Base-by-base conservation (phyloP, 2,113 vertebrate species). In the Sciurus niger region DNA sequence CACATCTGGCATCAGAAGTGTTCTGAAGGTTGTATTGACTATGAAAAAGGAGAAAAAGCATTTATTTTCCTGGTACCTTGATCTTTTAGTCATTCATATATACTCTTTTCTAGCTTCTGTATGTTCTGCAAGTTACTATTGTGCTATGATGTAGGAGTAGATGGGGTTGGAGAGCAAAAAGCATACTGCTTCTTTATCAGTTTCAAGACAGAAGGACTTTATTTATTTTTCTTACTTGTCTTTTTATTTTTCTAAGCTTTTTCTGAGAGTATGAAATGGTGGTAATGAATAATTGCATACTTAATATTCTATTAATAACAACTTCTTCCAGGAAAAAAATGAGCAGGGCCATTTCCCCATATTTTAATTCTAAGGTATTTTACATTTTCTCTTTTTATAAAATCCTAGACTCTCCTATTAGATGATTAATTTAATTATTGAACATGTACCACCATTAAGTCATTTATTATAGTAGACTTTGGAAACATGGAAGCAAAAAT, bases 381-480 rank as follows among this genome's bases (percentile, higher is more conserved):
- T 95, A 2, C n/a, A 73, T 63, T 90, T 90, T 84, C n/a, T 89
- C 9, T 34, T 65, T 85, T 72, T 78, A 32, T 80, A 55, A 94
- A 84, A 84, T 34, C 18, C 0, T n/a, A 58, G 46, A 30, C 1
- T 86, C 46, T 65, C 10, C 17, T 55, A 14, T 84, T 37, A 20
- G 87, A 93, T 17, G 17, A 70, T 72, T 32, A 25, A 48, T 74
- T 89, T 78, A 93, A 87, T 94, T 89, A 92, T 34, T 80, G 16
- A 94, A 68, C 9, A 37, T 46, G 13, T 43, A 83, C 17, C 24
- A 87, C 30, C 37, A 28, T 96, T 43, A 43, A 68, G 70, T 34
- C 16, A 74, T 37, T 89, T 92, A 83, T 68, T 91, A 95, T 80
- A 87, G 32, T 88, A 67, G 32, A 63, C 28, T 95, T 67, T 90